Evolutionary conservation across 1,140 invertebrate species (phyloP).

Genomic region (Aphis gossypii): DNA sequence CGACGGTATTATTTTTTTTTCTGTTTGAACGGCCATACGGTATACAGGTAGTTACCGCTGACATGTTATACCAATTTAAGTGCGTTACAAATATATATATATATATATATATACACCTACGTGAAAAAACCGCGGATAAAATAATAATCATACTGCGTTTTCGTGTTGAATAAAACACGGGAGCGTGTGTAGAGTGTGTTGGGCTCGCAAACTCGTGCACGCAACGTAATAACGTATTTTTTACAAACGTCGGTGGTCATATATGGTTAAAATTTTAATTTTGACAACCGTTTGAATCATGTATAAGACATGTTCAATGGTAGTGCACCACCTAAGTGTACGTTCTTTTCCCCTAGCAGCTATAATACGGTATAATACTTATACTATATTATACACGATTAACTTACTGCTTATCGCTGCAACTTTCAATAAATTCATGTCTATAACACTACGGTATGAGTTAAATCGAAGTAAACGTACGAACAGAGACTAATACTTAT

Average conservation of each 20-base stretch:
- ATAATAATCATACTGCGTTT: background rate
- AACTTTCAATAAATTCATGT: too few species aligned
- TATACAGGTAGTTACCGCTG: background rate
- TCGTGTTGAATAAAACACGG: background rate
- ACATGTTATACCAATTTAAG: background rate
- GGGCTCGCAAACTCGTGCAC: background rate
- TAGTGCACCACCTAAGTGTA: background rate
- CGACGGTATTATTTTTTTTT: background rate
- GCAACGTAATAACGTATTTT: background rate
- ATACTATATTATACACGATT: too few species aligned
- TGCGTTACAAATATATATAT: background rate
- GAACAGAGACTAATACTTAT: background rate
- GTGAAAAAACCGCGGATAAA: background rate
- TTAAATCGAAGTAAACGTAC: background rate
- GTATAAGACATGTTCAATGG: background rate
- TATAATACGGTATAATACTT: too few species aligned
- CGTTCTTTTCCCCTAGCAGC: too few species aligned
- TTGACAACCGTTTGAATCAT: background rate
- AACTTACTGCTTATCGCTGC: too few species aligned
- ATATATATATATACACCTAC: background rate
- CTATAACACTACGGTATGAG: too few species aligned
- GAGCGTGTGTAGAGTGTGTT: background rate
- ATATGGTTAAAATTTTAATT: background rate
- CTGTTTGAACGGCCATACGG: background rate
- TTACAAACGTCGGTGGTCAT: background rate